Conservation (phyloP, 1,140 invertebrate genomes). For the Scylla paramamosain region DNA sequence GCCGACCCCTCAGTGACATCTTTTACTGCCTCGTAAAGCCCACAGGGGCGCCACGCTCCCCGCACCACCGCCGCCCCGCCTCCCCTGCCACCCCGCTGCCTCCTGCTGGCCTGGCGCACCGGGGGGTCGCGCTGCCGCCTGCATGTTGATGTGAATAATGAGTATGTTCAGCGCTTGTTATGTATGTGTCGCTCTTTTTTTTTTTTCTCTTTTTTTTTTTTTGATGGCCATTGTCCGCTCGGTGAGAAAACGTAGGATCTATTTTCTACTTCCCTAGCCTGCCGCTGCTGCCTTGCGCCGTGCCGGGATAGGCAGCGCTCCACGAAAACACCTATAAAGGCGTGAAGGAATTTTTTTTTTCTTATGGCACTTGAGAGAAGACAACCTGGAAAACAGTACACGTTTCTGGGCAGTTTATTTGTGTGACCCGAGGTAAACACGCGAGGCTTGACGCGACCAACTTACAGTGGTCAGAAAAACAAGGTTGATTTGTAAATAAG, state of each 20-base stretch:
- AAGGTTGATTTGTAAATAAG: neutral
- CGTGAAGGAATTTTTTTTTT: neutral
- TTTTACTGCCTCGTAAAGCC: slow-evolving; percentile 73
- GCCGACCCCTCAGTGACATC: slow-evolving; percentile 60
- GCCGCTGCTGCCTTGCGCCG: neutral
- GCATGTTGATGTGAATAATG: slow-evolving; percentile 23
- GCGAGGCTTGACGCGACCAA: neutral
- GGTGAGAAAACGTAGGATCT: neutral
- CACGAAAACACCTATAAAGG: neutral
- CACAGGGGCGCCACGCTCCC: slow-evolving; percentile 69
- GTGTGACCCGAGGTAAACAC: neutral
- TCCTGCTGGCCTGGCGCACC: neutral
- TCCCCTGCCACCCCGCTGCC: slow-evolving; percentile 16
- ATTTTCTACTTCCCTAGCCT: neutral
- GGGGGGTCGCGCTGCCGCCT: neutral
- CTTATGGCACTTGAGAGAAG: neutral
- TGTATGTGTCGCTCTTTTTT: slow-evolving; percentile 27
- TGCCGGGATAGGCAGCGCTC: neutral
- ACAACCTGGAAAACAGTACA: neutral
- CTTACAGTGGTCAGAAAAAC: neutral
- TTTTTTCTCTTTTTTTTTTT: neutral
- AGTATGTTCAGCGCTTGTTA: slow-evolving; percentile 22
- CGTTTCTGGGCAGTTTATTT: neutral
- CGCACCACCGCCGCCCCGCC: neutral
- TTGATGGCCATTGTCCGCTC: neutral